These are phyloP conservation scores for Acronicta alni DNA, from an alignment of 2,888 invertebrate species.

Conservation along the genomic window DNA sequence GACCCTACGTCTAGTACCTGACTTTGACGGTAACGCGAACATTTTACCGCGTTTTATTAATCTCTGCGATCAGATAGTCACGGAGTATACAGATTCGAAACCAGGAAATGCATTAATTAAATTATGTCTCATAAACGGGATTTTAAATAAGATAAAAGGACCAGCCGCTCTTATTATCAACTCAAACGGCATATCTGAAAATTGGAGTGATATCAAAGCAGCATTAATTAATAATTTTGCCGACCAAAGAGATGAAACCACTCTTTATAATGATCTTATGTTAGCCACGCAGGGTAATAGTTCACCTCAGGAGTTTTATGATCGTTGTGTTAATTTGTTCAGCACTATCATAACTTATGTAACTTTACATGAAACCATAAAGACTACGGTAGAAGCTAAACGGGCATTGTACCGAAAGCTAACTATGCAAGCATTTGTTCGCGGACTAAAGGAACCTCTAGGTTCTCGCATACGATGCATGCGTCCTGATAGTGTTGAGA, in stretches of 20 bases:
- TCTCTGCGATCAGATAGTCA: conserved; percentile 50
- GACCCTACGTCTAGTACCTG: conserved; percentile 1
- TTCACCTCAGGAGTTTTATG: conserved; percentile 2
- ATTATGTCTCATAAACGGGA: conserved; percentile 20
- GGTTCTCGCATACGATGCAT: no score
- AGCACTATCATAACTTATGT: background rate
- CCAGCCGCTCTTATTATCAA: conserved; percentile 52
- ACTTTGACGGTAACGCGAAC: conserved; percentile 5
- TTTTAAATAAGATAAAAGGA: conserved; percentile 41
- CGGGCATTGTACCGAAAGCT: no score
- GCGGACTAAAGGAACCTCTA: no score
- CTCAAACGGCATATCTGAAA: conserved; percentile 27
- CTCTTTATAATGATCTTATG: background rate
- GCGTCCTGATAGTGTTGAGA: no score
- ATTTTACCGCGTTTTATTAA: conserved; percentile 38
- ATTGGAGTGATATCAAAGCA: background rate
- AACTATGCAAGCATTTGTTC: no score
- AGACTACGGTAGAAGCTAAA: no score
- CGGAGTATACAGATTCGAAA: background rate
- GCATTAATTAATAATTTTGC: conserved; percentile 2
- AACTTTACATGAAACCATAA: background rate
- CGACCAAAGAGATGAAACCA: conserved; percentile 1
- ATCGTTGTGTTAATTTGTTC: background rate
- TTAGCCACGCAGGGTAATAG: conserved; percentile 1
- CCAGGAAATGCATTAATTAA: conserved; percentile 20